A percentile compares a stretch with the other conserved stretches of the same genome.
Conservation (phyloP, 2,797 vertebrate species). For the Tadarida brasiliensis region DNA sequence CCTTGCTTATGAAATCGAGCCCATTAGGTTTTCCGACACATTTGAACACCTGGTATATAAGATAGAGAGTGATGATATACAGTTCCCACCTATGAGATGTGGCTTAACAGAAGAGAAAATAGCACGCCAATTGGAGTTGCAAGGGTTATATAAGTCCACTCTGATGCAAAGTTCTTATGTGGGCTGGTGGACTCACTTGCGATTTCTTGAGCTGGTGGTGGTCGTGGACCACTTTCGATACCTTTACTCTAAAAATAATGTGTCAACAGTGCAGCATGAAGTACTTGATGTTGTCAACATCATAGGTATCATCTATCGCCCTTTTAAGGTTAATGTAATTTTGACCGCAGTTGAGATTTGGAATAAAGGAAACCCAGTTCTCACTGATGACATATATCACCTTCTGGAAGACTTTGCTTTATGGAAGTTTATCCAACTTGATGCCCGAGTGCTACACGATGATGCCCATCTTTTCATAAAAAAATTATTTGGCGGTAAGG, state of each 20-base stretch:
- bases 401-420: background rate
- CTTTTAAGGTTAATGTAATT: constrained; percentile 58
- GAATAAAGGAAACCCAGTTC: constrained; percentile 60
- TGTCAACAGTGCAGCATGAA: background rate
- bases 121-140: constrained; percentile 64
- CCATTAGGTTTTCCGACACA: constrained; percentile 39
- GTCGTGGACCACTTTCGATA: constrained; percentile 67
- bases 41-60: constrained; percentile 83
- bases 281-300: constrained; percentile 49
- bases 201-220: constrained; percentile 68
- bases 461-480: constrained; percentile 61
- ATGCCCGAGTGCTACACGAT: background rate
- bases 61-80: constrained; percentile 47
- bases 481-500: rapidly evolving
- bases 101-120: constrained; percentile 74
- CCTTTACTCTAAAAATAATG: background rate
- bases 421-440: constrained; percentile 32
- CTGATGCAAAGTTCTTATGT: background rate
- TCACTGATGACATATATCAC: background rate
- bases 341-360: constrained; percentile 76
- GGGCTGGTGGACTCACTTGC: background rate
- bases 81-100: background rate
- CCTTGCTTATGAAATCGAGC: constrained; percentile 81
- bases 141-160: background rate
- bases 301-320: constrained; percentile 64